These are phyloP conservation scores for Saguinus imperator DNA, from an alignment of 2,113 vertebrate genomes.

Conservation along the genomic window DNA sequence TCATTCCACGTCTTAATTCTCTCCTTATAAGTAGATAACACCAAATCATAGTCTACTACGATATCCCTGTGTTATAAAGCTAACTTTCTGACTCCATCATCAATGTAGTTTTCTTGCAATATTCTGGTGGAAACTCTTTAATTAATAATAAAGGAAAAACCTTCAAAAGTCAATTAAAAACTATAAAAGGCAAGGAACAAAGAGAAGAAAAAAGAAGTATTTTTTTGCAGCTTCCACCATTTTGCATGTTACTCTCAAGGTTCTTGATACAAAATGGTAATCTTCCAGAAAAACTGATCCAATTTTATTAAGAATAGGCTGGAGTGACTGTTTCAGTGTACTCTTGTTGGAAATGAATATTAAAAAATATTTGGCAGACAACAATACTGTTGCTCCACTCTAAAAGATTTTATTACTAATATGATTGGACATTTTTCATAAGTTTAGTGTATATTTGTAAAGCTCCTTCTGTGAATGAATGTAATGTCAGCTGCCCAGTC, in stretches of 20 bases:
- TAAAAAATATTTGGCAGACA: not conserved
- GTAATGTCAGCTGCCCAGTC: not conserved
- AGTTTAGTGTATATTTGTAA: not conserved
- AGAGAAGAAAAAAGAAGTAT: not conserved
- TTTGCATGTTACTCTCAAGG: not conserved
- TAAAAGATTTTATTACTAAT: conserved; percentile 8
- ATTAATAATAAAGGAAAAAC: not conserved
- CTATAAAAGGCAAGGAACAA: not conserved
- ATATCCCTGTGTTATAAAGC: not conserved
- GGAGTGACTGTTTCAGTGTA: not conserved
- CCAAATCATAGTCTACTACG: not conserved
- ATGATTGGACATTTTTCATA: not conserved
- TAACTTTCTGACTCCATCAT: not conserved
- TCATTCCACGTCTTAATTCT: not conserved
- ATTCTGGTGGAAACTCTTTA: not conserved
- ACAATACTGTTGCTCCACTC: conserved; percentile 18
- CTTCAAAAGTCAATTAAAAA: not conserved
- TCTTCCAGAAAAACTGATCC: not conserved
- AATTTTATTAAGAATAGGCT: not conserved
- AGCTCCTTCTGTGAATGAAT: not conserved
- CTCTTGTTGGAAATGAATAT: not conserved
- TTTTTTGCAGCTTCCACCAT: not conserved
- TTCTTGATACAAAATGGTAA: not conserved
- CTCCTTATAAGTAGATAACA: not conserved
- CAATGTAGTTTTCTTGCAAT: not conserved